These are phyloP conservation scores for Eremobia ochroleuca DNA, from an alignment of 2,888 invertebrate species.

Conservation along the genomic window DNA sequence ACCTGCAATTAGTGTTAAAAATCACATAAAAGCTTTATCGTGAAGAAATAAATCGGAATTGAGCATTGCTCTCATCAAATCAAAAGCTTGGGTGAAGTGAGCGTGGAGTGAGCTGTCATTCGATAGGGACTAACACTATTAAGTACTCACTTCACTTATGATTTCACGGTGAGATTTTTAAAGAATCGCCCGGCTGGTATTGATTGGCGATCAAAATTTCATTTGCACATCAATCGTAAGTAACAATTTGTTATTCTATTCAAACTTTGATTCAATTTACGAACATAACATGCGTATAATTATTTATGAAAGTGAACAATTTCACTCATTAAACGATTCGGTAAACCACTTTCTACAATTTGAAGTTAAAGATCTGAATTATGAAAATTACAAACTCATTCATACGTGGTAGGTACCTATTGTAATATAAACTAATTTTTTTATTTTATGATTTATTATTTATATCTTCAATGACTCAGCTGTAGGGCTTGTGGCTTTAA, in stretches of 20 bases:
- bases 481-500: not conserved
- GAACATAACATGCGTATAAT: constrained; percentile 37
- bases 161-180: no score
- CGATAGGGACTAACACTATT: no score
- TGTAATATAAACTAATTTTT: no score
- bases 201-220: constrained; percentile 18
- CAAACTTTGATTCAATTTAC: constrained; percentile 15
- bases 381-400: constrained; percentile 17
- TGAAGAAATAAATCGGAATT: not conserved
- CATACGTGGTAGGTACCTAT: not conserved
- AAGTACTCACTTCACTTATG: no score
- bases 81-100: no score
- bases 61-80: constrained; percentile 15
- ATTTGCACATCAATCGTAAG: constrained; percentile 11
- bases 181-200: no score
- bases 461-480: no score
- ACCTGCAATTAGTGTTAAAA: not conserved
- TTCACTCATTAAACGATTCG: constrained; percentile 34
- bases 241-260: constrained; percentile 21
- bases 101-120: no score
- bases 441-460: no score
- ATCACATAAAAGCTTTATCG: not conserved
- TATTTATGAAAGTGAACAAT: constrained; percentile 46
- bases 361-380: constrained; percentile 30
- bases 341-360: constrained; percentile 47